Base-by-base conservation (phyloP, 2,797 vertebrate species). In the Bovichtus variegatus region DNA sequence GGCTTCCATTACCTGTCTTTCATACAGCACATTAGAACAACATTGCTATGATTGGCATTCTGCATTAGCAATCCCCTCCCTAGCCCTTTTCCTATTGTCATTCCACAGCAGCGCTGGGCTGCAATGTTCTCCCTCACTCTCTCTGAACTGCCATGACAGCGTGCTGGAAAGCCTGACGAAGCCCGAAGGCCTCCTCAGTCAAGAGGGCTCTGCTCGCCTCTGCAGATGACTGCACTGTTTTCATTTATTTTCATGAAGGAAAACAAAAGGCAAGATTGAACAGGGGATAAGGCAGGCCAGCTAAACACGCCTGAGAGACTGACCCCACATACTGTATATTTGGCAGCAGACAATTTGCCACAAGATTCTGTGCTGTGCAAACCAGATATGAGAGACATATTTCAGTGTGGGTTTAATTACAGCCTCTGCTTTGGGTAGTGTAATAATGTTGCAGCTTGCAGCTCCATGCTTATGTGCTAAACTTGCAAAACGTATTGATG, bases 151-250 rank as follows among this genome's bases (percentile, higher is more conserved):
- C 93, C 91, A 91, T 93, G 91, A 91, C 89, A 90, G 91, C 84
- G 70, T 79, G 81, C 82, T 80, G 90, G 51, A 91, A 87, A 93
- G 86, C 80, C 83, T 84, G 89, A 91, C 85, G 89, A 88, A 91
- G 91, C 91, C 92, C 77, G 84, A 91, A 94, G 92, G 93, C 92
- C 92, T 93, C 88, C 80, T 93, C 92, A 91, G 93, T 93, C 89
- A 85, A 86, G 87, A 87, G 88, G 81, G 88, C 87, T 88, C 74
- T 46, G 90, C 89, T 86, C 71, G 83, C 88, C 89, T 89, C 91
- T 91, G 92, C 90, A 93, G 89, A 91, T 85, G 88, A 91, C 90
- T 91, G 87, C 89, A 82, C 86, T 54, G 75, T 90, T 94, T n/a
- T 93, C 90, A 92, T 93, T 92, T 92, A 89, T 93, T 94, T 91